Conservation (phyloP, 2,888 invertebrate species). For the Sinotaia quadrata region DNA sequence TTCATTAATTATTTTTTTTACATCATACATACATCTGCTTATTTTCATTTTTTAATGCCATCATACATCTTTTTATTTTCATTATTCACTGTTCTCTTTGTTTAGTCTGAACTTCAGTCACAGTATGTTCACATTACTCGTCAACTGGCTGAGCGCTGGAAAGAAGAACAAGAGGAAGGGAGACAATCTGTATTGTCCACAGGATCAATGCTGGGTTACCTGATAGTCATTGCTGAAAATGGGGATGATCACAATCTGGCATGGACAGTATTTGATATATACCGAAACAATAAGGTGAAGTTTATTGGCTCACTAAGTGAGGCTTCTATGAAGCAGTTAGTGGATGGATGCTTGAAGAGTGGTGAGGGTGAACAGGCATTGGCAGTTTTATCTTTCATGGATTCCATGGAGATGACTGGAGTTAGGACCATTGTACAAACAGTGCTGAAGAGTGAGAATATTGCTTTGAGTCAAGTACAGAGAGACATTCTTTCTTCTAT, state of each 20-base stretch:
- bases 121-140: conserved; percentile 70
- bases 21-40: background rate
- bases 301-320: conserved; percentile 9
- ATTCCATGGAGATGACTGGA: conserved; percentile 4
- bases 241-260: conserved; percentile 9
- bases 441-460: background rate
- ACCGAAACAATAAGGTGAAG: conserved; percentile 2
- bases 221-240: conserved; percentile 24
- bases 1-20: background rate
- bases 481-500: conserved; percentile 9
- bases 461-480: conserved; percentile 2
- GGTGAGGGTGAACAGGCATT: conserved; percentile 3
- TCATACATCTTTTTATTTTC: background rate
- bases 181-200: conserved; percentile 17
- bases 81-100: too few relatives aligned
- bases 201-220: conserved; percentile 15
- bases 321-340: background rate
- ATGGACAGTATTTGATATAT: conserved; percentile 10
- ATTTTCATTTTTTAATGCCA: background rate
- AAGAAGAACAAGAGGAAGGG: conserved; percentile 72
- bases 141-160: conserved; percentile 75
- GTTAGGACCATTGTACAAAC: background rate
- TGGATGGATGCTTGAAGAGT: background rate
- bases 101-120: conserved; percentile 17
- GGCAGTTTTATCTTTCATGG: conserved; percentile 5